Base-by-base conservation (phyloP, 2,888 invertebrate species). In the Pecten maximus region DNA sequence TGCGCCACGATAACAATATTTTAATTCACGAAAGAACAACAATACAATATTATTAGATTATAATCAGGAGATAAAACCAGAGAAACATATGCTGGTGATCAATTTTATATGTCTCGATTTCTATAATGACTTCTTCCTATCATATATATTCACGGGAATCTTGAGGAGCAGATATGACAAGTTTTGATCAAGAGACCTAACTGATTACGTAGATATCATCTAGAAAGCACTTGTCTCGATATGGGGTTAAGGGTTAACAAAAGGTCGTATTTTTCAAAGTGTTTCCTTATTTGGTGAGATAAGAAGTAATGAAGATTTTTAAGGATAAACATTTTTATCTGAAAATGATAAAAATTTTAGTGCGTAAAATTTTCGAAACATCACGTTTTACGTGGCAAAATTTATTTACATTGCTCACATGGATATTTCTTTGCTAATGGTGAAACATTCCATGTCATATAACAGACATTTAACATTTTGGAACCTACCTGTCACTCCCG, bases 81-180 rank as follows among this genome's bases (percentile, higher is more conserved):
- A 74, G 74, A 74, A 74, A 74, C 74, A 74, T 74, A 74, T 74
- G 74, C 74, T 74, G 74, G 28, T 74, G 74, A 74, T 74, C 74
- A 74, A 74, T 74, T 74, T 74, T 74, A 74, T 74, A 74, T 74
- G 74, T 35, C 35, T 74, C 74, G 28, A 74, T 74, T 74, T 74
- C 35, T 54, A 54, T 74, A 74, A 74, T 74, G 35, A 74, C 74
- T 28, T 35, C 74, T 35, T 15, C 35, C 28, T 35, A 35, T 74
- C 74, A 35, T 74, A 74, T 35, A 74, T 35, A 74, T 35, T 74
- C 35, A 74, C 10, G 74, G 23, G 2, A 74, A 74, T 74, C 74
- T 74, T 74, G 74, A 74, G 74, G 28, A 74, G 74, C 28, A 28
- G 60, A 60, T 74, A 74, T 74, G 74, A 74, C 74, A 74, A 74